Evolutionary conservation across 2,113 vertebrate species (phyloP), one percentile per base, ranked within the genome.

Genomic region (Lepidothrix coronata): DNA sequence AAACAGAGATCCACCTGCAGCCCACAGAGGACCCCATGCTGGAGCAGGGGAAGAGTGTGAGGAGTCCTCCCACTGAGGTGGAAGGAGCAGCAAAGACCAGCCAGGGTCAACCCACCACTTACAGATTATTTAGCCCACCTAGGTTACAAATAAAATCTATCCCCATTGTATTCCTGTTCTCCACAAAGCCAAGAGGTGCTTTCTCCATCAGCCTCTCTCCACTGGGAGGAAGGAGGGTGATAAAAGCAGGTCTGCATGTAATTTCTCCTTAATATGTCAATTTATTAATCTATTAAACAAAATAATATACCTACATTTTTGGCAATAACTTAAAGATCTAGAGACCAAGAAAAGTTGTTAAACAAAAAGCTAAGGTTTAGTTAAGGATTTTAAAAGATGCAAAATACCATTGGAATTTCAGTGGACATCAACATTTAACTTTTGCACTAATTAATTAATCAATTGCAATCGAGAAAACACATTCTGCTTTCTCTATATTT

Each of bases 111-210:
- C 10, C 17, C 46, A 73, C 8, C 21, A 24, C 52, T 24, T 12
- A 19, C 1, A 1, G 1, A 0, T 46, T 59, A 14, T 41, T 54
- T 21, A 21, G 12, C 6, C 19, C n/a, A 57, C 14, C 24, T 16
- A 25, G 51, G 17, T 25, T 6, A 41, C 4, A 3, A 46, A 39
- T 5, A 62, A 79, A 27, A 33, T 8, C 0, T 31, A 19, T 10
- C 43, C 71, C 25, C 4, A 0, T 15, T 33, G n/a, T 4, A 4
- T 20, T 48, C 14, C 44, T 9, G 3, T 25, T 17, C 15, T 25
- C 52, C 62, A 33, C 9, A 0, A 43, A 76, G 48, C 43, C 81
- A 43, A 48, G 67, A 61, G 49, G 19, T 12, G 46, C 33, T 14
- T 37, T 17, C 41, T 55, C 41, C 66, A 77, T 21, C 80, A 63